Base-by-base conservation (phyloP, 2,888 invertebrate species). In the Cheilosia soror region DNA sequence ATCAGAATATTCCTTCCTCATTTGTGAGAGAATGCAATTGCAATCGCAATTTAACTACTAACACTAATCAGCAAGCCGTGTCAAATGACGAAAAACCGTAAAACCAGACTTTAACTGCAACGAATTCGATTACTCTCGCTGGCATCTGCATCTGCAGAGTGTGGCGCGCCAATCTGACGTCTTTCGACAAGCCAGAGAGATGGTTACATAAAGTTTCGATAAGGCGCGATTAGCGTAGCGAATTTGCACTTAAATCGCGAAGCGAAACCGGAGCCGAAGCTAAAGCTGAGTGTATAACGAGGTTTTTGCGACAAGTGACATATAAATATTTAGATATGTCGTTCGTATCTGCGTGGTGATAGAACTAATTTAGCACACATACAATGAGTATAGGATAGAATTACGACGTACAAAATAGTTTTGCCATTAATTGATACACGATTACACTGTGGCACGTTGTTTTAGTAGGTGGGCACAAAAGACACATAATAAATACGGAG, bases 141-240 rank as follows among this genome's bases (percentile, higher is more conserved):
- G 37, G 37, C 37, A 37, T 37, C 37, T 37, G 37, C 37, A 37
- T 11, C 37, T 37, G 37, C 37, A 55, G 13, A 11, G 20, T 63
- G 33, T 33, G 37, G 37, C 25, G 60, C 33, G 40, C 37, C 37
- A 37, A 37, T 37, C 11, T 44, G 49, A 27, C 49, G 29, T 55
- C 49, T 49, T 44, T 44, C 9, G 58, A n/a, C 40, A 40, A 27
- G 4, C 33, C 47, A 42, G 13, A 11, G 55, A 44, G 55, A 6
- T 51, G 11, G 3, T 20, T 60, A 53, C 65, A 58, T 44, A 73
- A 60, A 55, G 60, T 81, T 63, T 76, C 77, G 82, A 78, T 81
- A 86, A 86, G 47, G 63, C 82, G 63, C 68, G 86, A 82, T 86
- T 73, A 82, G 82, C 86, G 82, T 86, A 25, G 49, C 86, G 82